Evolutionary conservation across 2,113 vertebrate genomes (phyloP), one percentile per base, ranked within the genome.

Genomic region (Petrocephalus zakoni): DNA sequence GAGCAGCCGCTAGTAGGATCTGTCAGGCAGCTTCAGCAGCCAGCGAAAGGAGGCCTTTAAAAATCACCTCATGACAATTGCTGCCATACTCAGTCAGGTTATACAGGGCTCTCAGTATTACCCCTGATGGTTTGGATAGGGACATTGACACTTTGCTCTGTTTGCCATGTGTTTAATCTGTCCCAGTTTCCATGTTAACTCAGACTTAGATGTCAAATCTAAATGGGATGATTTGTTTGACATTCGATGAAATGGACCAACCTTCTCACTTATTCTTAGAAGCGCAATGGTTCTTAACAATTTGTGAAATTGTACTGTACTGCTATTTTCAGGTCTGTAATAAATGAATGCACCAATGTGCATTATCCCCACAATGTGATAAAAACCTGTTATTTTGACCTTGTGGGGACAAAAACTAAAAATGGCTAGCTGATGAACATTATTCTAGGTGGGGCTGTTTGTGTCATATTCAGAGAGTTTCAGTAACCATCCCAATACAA

Each of bases 21-120:
- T 82, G 87, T 82, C 75, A 15, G 52, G 87, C 87, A 82, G 87
- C 19, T 22, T 64, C 56, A 47, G 53, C 22, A 51, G 51, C 87
- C 49, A 21, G 51, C 13, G 0, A 83, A 75, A 0, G 13, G 37
- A 53, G 53, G 52, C 53, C 22, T 88, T 88, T 58, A 55, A 88
- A 47, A 82, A 47, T 46, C 4, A 81, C 49, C 49, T 88, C 52
- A 56, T 87, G 75, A 46, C 75, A 47, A 83, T 52, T 25, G 9
- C 75, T 83, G 72, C 53, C 75, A 83, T 10, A 47, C 19, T 22
- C 87, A 58, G 51, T 58, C 87, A 88, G 34, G 64, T 51, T 34
- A 87, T 6, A 64, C 55, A 61, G 19, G 4, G 19, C 11, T 21
- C 51, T 53, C 8, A 21, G 52, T 88, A 22, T 88, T 83, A 21